Percentiles rank a stretch among this genome's conserved stretches.
Evolutionary conservation across 2,113 vertebrate species (phyloP).

Genomic region (Ancistrus triradiatus): DNA sequence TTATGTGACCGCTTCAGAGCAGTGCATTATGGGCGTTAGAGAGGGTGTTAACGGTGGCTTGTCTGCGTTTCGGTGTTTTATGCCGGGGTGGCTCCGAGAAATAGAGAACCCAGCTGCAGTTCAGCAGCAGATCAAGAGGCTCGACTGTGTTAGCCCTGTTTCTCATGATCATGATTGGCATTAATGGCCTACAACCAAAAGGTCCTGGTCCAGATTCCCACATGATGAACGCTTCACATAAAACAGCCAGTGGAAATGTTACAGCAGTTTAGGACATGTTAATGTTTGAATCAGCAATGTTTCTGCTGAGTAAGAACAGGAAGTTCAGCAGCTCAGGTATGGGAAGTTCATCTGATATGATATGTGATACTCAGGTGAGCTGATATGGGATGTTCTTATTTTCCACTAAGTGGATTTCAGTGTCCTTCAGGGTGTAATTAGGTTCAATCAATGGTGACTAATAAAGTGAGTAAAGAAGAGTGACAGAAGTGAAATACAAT

Average conservation of each 20-base stretch:
- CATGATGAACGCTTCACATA: neutral
- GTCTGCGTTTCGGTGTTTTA: constrained; percentile 33
- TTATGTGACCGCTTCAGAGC: constrained; percentile 33
- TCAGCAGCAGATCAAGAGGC: constrained; percentile 17
- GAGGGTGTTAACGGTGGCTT: constrained; percentile 39
- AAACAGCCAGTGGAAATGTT: constrained; percentile 1
- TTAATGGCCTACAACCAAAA: constrained; percentile 4
- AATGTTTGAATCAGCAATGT: neutral
- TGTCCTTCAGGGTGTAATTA: too few relatives aligned
- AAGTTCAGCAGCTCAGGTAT: neutral
- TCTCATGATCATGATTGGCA: neutral
- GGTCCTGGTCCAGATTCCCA: neutral
- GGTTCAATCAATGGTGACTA: too few relatives aligned
- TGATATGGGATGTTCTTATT: too few relatives aligned
- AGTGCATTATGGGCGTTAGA: constrained; percentile 41
- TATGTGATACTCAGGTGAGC: too few relatives aligned
- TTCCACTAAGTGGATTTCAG: too few relatives aligned
- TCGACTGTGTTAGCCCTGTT: neutral
- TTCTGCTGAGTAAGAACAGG: neutral
- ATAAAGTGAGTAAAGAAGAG: too few relatives aligned
- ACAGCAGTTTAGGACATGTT: neutral
- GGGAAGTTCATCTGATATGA: too few relatives aligned
- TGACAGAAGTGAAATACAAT: too few relatives aligned
- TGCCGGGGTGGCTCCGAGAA: constrained; percentile 25
- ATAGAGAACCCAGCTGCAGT: constrained; percentile 13